A percentile compares a stretch with the other conserved stretches of the same genome.
Evolutionary conservation across 2,888 invertebrate species (phyloP).

Genomic region (Rhaphigaster nebulosa): DNA sequence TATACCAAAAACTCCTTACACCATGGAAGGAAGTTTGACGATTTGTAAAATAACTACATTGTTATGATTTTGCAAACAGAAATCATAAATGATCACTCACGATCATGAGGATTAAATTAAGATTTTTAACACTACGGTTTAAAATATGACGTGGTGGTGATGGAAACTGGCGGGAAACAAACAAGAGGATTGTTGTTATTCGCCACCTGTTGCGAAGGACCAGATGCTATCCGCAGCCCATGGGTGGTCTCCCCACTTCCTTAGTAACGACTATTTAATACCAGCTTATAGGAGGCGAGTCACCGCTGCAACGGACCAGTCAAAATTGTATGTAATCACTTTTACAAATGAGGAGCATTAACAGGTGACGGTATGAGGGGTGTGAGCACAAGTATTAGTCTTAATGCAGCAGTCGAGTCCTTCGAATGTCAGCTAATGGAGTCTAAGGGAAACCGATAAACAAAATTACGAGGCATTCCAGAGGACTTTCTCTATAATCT

Average conservation of each 20-base stretch:
- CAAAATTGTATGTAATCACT: not conserved
- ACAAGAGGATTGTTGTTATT: not conserved
- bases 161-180: not conserved
- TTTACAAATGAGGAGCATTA: not conserved
- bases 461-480: not conserved
- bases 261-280: conserved; percentile 35
- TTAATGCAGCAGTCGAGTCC: not conserved
- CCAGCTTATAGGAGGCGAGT: not conserved
- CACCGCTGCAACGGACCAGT: conserved; percentile 13
- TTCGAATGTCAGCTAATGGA: not conserved
- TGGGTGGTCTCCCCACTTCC: not conserved
- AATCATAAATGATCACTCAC: no score
- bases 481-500: not conserved
- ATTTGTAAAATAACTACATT: no score
- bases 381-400: not conserved
- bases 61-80: no score
- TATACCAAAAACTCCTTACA: no score
- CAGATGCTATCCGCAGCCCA: not conserved
- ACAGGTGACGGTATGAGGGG: not conserved
- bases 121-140: not conserved
- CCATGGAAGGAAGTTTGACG: no score
- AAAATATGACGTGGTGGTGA: no score
- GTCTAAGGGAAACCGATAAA: not conserved
- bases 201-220: not conserved
- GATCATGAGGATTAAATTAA: no score